Evolutionary conservation across 1,140 invertebrate species (phyloP).

Genomic region (Monomorium pharaonis): DNA sequence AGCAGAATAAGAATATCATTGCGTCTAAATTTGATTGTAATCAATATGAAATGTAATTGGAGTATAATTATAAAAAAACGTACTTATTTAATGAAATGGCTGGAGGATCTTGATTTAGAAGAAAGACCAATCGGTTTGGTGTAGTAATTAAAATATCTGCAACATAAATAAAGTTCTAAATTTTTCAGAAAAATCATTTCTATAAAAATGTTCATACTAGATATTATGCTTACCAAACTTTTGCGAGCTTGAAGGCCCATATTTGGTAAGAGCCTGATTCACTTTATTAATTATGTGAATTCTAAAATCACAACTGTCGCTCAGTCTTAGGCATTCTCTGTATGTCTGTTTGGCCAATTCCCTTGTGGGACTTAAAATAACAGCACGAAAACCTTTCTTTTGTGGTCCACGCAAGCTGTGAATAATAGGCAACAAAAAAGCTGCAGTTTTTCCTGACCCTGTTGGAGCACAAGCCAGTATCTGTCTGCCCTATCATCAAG

Average conservation of each 20-base stretch:
- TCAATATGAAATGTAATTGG: not conserved
- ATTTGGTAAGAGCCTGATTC: constrained; percentile 87
- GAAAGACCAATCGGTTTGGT: constrained; percentile 96
- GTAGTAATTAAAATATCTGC: constrained; percentile 97
- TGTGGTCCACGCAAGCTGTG: constrained; percentile 88
- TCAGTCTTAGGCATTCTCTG: constrained; percentile 91
- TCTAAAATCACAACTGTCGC: constrained; percentile 90
- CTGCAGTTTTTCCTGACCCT: constrained; percentile 95
- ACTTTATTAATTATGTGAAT: constrained; percentile 92
- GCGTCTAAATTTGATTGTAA: constrained; percentile 41
- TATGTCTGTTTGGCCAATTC: constrained; percentile 97
- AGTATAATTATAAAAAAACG: constrained; percentile 71
- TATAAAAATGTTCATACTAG: not conserved
- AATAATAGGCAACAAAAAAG: constrained; percentile 94
- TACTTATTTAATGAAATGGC: constrained; percentile 91
- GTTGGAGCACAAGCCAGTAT: constrained; percentile 97
- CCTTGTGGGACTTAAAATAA: constrained; percentile 96
- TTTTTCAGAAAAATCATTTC: constrained; percentile 49
- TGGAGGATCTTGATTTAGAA: constrained; percentile 93
- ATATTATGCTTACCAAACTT: constrained; percentile 88
- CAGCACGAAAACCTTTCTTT: constrained; percentile 91
- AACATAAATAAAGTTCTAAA: constrained; percentile 64
- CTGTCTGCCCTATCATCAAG: constrained; percentile 89
- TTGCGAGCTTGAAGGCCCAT: constrained; percentile 87
- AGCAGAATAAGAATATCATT: constrained; percentile 43